Evolutionary conservation across 2,888 invertebrate species (phyloP).

Genomic region (Zeuzera pyrina): DNA sequence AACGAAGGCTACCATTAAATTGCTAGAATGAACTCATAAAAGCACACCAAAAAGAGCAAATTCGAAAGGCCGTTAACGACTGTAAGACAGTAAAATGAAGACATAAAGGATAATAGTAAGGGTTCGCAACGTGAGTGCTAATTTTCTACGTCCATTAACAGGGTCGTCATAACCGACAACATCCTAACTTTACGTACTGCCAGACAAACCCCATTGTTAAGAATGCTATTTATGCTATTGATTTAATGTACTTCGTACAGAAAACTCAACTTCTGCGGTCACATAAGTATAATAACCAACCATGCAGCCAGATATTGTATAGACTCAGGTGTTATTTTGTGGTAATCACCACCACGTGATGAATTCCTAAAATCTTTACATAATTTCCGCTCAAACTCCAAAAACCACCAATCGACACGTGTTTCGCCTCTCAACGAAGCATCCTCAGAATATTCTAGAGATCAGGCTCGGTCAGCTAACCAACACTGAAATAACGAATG

Average conservation of each 20-base stretch:
- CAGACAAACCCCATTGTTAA: conserved; percentile 45
- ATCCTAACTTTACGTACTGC: conserved; percentile 30
- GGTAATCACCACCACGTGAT: no score
- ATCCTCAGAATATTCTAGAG: no score
- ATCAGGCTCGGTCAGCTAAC: no score
- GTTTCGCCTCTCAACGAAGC: no score
- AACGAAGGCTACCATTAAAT: conserved; percentile 17
- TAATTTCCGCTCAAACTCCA: no score
- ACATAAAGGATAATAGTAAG: conserved; percentile 39
- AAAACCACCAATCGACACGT: no score
- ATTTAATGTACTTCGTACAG: conserved; percentile 1
- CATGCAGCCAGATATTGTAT: no score
- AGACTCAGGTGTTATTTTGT: no score
- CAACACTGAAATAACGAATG: no score
- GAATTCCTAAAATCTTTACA: no score
- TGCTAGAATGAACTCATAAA: background rate
- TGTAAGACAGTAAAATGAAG: conserved; percentile 44
- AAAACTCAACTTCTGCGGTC: no score
- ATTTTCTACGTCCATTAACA: conserved; percentile 51
- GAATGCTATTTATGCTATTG: conserved; percentile 38
- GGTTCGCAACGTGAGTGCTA: conserved; percentile 42
- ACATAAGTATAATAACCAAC: no score
- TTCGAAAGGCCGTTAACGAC: conserved; percentile 23
- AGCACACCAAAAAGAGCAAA: conserved; percentile 17
- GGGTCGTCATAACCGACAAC: conserved; percentile 35